Percentiles rank a stretch among this genome's conserved stretches.
phyloP scores from a whole-genome alignment of 2,113 vertebrate genomes.

The Centropristis striata region DNA sequence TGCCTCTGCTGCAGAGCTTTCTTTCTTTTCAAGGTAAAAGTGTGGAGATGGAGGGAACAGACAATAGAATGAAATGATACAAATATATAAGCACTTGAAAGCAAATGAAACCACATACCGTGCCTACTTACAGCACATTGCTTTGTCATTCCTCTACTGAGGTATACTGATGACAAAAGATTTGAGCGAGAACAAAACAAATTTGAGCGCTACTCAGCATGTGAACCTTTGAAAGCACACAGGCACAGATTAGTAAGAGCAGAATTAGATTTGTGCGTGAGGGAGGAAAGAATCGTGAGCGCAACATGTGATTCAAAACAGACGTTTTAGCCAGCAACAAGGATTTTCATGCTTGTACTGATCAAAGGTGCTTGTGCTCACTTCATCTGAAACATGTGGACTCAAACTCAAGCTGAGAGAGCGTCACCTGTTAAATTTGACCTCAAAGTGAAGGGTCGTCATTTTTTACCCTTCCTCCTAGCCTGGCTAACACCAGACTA shows the following conservation, averaged over 20 bases:
- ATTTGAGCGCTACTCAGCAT: background rate
- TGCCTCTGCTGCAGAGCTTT: constrained; percentile 15
- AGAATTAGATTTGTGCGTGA: background rate
- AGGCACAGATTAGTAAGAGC: background rate
- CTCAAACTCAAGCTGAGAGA: background rate
- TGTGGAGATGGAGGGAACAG: constrained; percentile 16
- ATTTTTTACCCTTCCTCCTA: background rate
- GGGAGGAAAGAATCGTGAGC: background rate
- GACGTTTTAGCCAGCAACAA: background rate
- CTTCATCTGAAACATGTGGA: background rate
- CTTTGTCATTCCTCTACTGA: constrained; percentile 23
- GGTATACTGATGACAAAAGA: background rate
- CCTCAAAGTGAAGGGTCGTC: background rate
- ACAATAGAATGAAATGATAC: constrained; percentile 9
- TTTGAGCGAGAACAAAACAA: background rate
- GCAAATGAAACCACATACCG: constrained; percentile 29
- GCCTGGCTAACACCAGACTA: too few relatives aligned
- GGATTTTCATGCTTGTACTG: background rate
- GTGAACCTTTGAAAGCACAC: background rate
- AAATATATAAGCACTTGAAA: constrained; percentile 20
- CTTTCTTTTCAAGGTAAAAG: background rate
- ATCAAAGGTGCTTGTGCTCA: background rate
- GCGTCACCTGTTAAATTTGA: background rate
- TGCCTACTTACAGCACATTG: constrained; percentile 8
- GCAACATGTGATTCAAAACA: background rate